Evolutionary conservation across 2,113 vertebrate species (phyloP).

Genomic region (Rallus limicola): DNA sequence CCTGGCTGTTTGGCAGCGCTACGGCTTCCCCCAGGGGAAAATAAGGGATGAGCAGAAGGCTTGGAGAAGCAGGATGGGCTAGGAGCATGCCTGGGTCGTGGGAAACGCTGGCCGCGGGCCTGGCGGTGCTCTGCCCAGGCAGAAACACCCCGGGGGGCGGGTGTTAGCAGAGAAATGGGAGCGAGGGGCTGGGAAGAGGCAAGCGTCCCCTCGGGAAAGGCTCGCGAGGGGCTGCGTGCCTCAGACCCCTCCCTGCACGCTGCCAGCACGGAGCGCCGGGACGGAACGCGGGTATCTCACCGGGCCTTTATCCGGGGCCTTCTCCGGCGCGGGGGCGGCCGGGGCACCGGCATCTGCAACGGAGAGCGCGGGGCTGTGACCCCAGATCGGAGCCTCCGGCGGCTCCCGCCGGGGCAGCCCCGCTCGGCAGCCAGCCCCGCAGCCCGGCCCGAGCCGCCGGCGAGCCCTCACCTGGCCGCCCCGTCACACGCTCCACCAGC

Average conservation of each 20-base stretch:
- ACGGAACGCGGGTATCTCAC: not conserved
- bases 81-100: accelerated
- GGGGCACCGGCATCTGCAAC: not conserved
- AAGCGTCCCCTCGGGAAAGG: not conserved
- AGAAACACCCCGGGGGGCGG: not conserved
- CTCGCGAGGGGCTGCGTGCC: accelerated
- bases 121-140: not conserved
- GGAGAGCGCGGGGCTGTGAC: not conserved
- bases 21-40: accelerated
- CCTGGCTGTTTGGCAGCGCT: not conserved
- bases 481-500: constrained; percentile 27
- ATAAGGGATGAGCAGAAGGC: not conserved
- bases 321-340: accelerated
- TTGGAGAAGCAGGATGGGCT: not conserved
- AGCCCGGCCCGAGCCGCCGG: not conserved
- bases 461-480: constrained; percentile 19
- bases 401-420: accelerated
- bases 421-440: accelerated
- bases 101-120: not conserved
- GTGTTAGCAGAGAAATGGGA: not conserved
- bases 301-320: not conserved
- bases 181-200: not conserved
- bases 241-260: accelerated
- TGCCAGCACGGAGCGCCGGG: accelerated
- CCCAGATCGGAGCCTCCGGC: no score